Evolutionary conservation across 2,113 vertebrate genomes (phyloP).

Genomic region (Ginglymostoma cirratum): DNA sequence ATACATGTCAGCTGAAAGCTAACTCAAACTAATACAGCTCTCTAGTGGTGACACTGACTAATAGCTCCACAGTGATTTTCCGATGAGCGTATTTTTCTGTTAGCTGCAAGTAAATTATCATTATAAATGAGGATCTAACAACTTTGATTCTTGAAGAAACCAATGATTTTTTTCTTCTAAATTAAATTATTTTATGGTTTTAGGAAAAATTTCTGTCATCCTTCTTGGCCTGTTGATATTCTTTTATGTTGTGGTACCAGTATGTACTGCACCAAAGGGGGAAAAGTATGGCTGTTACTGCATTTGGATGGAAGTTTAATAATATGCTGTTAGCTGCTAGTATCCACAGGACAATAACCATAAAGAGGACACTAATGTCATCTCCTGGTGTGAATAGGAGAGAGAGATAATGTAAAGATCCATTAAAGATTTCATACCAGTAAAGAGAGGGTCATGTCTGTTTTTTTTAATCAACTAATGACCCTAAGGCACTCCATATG

Average conservation of each 20-base stretch:
- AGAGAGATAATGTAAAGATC: conserved; percentile 25
- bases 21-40: neutral
- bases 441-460: conserved; percentile 12
- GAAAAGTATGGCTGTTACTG: neutral
- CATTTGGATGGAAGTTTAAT: too few relatives aligned
- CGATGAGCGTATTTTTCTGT: neutral
- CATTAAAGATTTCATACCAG: conserved; percentile 35
- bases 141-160: neutral
- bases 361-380: conserved; percentile 24
- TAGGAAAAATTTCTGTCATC: neutral
- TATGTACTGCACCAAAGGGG: neutral
- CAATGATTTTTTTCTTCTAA: neutral
- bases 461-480: conserved; percentile 19
- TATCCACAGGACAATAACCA: conserved; percentile 13
- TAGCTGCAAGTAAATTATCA: neutral
- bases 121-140: neutral
- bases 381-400: conserved; percentile 31
- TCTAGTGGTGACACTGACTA: neutral
- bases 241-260: neutral
- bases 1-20: neutral
- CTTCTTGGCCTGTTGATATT: neutral
- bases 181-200: neutral
- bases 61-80: neutral
- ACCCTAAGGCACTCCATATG: conserved; percentile 33
- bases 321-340: neutral